phyloP scores from a whole-genome alignment of 2,113 vertebrate species.

The Barbus barbus region DNA sequence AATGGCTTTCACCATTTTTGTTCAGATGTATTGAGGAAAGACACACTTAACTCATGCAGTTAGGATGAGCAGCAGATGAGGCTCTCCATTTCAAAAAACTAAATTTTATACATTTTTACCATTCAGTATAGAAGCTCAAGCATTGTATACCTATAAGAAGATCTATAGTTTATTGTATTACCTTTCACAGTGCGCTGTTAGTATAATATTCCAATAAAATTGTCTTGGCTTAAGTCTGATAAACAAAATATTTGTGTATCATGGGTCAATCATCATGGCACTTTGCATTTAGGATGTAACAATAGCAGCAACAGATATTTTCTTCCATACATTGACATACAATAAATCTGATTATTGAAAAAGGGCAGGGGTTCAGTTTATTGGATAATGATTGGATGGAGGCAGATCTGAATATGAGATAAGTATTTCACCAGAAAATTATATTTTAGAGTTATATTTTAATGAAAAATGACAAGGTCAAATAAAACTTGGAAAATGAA shows the following conservation, averaged over 20 bases:
- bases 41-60: not conserved
- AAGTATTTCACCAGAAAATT: no score
- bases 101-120: not conserved
- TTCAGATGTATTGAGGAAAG: not conserved
- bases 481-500: no score
- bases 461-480: no score
- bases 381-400: not conserved
- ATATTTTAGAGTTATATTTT: no score
- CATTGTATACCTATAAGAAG: not conserved
- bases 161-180: not conserved
- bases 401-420: no score
- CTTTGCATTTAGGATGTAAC: not conserved
- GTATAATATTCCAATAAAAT: not conserved
- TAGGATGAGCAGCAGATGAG: not conserved
- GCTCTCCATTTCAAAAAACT: not conserved
- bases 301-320: not conserved
- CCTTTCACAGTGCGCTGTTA: not conserved
- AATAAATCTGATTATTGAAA: not conserved
- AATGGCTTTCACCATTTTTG: conserved; percentile 7
- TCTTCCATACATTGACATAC: not conserved
- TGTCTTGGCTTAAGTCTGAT: no score
- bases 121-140: not conserved
- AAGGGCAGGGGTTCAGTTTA: not conserved
- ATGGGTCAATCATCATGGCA: no score
- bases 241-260: no score